These are phyloP conservation scores for Micromys minutus DNA, from an alignment of 2,113 vertebrate genomes.

Conservation along the genomic window DNA sequence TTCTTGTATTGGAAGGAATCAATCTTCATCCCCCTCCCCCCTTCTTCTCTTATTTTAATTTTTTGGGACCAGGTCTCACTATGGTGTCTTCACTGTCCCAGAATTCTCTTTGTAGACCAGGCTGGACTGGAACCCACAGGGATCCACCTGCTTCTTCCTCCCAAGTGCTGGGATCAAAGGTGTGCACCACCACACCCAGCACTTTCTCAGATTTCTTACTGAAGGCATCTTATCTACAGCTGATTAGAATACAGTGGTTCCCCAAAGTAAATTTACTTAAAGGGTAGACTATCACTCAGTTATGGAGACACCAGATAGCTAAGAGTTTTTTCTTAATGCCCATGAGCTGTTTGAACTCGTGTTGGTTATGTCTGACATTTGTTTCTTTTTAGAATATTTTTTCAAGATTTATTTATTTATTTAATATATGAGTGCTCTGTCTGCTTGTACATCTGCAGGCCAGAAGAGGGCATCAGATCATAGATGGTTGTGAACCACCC, in stretches of 20 bases:
- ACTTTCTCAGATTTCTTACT: conserved; percentile 21
- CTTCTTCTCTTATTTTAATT: not conserved
- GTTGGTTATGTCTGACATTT: not conserved
- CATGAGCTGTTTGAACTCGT: not conserved
- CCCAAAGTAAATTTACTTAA: conserved; percentile 25
- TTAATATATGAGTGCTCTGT: too few relatives aligned
- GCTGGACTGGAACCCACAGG: not conserved
- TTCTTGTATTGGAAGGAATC: not conserved
- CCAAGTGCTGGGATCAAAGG: not conserved
- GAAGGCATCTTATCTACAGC: conserved; percentile 42
- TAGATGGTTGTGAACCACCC: too few relatives aligned
- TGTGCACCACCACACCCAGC: not conserved
- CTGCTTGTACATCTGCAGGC: too few relatives aligned
- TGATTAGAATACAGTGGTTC: conserved; percentile 25
- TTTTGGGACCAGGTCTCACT: not conserved
- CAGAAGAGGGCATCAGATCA: too few relatives aligned
- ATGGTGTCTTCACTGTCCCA: not conserved
- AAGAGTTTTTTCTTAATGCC: not conserved
- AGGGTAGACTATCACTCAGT: not conserved
- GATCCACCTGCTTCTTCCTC: not conserved
- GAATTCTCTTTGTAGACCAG: not conserved
- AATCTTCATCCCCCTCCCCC: too few relatives aligned
- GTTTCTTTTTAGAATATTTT: not conserved
- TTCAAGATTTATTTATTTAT: too few relatives aligned
- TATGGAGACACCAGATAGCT: not conserved